A percentile compares a stretch with the other conserved stretches of the same genome.
Evolutionary conservation across 2,888 invertebrate genomes (phyloP).

Genomic region (Pachycephus smyrnensis): DNA sequence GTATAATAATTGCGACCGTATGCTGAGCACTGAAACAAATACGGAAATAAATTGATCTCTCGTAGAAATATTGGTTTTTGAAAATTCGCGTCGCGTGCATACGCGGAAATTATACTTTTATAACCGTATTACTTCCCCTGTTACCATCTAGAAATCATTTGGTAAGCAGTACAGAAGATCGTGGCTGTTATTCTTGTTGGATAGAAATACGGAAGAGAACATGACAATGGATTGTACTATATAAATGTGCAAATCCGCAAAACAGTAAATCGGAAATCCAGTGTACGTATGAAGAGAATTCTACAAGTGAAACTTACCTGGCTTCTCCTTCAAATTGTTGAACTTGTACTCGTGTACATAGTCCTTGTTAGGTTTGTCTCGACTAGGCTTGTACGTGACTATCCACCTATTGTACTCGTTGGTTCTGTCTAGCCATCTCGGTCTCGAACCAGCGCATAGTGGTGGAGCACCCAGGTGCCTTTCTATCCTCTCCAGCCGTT

Average conservation of each 20-base stretch:
- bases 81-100: neutral
- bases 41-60: constrained; percentile 15
- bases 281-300: neutral
- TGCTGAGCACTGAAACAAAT: constrained; percentile 48
- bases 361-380: constrained; percentile 44
- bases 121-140: neutral
- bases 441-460: constrained; percentile 46
- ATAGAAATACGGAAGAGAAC: neutral
- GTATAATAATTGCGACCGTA: constrained; percentile 68
- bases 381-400: constrained; percentile 56
- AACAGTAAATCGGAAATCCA: neutral
- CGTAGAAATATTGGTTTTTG: neutral
- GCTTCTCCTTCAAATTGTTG: constrained; percentile 50
- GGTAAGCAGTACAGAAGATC: neutral
- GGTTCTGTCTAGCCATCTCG: constrained; percentile 57
- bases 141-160: neutral
- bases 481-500: constrained; percentile 70
- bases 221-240: neutral
- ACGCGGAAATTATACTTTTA: neutral
- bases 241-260: neutral
- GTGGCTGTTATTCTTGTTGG: neutral
- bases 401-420: constrained; percentile 54
- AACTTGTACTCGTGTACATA: constrained; percentile 60
- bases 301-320: constrained; percentile 46
- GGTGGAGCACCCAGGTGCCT: constrained; percentile 68